Conservation (phyloP, 1,140 invertebrate genomes). For the Drosophila suzukii region DNA sequence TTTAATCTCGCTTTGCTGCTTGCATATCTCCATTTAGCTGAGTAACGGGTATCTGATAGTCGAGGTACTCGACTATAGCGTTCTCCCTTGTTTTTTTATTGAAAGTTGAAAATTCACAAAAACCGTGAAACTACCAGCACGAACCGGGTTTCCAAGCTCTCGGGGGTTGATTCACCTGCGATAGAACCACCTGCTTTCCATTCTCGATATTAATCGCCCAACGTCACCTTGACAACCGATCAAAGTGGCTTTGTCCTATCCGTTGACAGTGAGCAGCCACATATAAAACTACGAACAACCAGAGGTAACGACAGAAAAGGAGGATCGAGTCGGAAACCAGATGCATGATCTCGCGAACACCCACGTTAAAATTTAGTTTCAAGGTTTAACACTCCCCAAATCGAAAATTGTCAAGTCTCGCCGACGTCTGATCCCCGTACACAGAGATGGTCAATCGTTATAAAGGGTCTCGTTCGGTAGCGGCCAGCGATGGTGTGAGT, state of each 20-base stretch:
- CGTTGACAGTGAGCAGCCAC: constrained; percentile 6
- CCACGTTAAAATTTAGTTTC: constrained; percentile 31
- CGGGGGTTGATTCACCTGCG: constrained; percentile 1
- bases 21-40: too few species aligned
- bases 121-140: too few species aligned
- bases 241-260: constrained; percentile 12
- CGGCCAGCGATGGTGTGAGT: constrained; percentile 31
- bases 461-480: constrained; percentile 18
- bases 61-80: too few species aligned
- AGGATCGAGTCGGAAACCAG: constrained; percentile 2
- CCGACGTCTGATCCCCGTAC: constrained; percentile 4
- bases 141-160: too few species aligned
- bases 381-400: constrained; percentile 10
- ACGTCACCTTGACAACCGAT: constrained; percentile 26
- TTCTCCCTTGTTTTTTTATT: too few species aligned
- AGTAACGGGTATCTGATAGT: too few species aligned
- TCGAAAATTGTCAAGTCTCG: constrained; percentile 24
- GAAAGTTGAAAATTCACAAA: too few species aligned
- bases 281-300: constrained; percentile 10
- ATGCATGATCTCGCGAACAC: constrained; percentile 8
- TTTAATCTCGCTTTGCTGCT: too few species aligned
- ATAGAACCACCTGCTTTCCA: constrained; percentile 2
- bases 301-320: constrained; percentile 7
- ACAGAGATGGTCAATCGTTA: constrained; percentile 33
- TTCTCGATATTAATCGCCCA: neutral